phyloP scores from a whole-genome alignment of 2,888 invertebrate species.

The Ommatoiulus sabulosus region DNA sequence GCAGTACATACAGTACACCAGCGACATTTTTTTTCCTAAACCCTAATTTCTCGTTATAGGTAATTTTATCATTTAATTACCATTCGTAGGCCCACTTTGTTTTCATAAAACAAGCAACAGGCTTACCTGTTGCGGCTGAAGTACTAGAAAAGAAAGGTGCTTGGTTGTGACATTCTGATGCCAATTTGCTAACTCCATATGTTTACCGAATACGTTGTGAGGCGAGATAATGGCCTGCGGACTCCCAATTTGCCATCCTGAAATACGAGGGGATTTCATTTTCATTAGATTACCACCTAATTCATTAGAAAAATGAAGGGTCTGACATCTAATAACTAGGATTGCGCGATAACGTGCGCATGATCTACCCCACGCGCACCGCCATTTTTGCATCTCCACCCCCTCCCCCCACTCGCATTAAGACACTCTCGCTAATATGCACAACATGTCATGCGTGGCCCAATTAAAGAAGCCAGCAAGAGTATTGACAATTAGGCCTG shows the following conservation, averaged over 20 bases:
- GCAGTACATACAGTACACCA: too few species aligned
- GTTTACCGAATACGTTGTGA: neutral
- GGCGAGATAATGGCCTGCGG: neutral
- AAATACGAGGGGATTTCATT: neutral
- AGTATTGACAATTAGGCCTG: conserved; percentile 34
- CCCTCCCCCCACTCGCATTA: conserved; percentile 5
- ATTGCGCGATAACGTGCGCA: conserved; percentile 19
- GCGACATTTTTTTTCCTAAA: neutral
- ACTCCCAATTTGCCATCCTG: neutral
- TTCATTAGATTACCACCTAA: conserved; percentile 27
- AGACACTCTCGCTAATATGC: conserved; percentile 22
- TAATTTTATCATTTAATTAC: neutral
- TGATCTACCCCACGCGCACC: neutral
- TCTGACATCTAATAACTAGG: conserved; percentile 18
- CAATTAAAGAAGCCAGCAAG: conserved; percentile 23
- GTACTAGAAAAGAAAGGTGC: neutral
- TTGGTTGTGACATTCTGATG: neutral
- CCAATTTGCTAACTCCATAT: neutral
- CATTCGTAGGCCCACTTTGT: neutral
- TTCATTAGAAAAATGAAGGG: conserved; percentile 27
- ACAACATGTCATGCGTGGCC: conserved; percentile 27
- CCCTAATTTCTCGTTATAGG: neutral
- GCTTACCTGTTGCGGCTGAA: neutral
- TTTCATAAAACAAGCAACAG: neutral
- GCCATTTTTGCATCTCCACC: too few species aligned